These are phyloP conservation scores for Palythoa caribaeorum DNA, from an alignment of 92 coral and sea anemone genomes.

Conservation along the genomic window DNA sequence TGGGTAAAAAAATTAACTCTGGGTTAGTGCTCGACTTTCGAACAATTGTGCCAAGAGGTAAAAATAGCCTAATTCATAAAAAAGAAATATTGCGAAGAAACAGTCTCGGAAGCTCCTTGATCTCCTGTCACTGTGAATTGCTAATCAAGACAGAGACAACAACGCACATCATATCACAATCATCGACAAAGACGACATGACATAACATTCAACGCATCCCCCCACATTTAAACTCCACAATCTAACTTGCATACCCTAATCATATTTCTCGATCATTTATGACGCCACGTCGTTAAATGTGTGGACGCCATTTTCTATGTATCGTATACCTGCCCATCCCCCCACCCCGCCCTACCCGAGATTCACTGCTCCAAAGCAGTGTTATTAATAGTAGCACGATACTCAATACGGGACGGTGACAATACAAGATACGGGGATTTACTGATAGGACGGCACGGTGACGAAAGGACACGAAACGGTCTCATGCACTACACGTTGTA, in stretches of 20 bases:
- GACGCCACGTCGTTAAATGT: neutral
- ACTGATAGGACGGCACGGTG: slow-evolving; percentile 48
- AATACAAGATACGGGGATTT: slow-evolving; percentile 43
- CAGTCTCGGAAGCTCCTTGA: neutral
- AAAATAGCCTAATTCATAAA: too few relatives aligned
- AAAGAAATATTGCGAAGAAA: too few relatives aligned
- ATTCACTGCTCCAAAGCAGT: slow-evolving; percentile 34
- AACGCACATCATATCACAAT: slow-evolving; percentile 46
- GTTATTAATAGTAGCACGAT: slow-evolving; percentile 13
- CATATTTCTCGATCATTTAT: slow-evolving; percentile 28
- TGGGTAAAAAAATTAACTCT: too few relatives aligned
- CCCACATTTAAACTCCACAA: slow-evolving; percentile 29
- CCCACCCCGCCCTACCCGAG: slow-evolving; percentile 27
- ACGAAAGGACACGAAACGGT: slow-evolving; percentile 41
- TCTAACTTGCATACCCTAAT: slow-evolving; percentile 28
- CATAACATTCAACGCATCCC: slow-evolving; percentile 43
- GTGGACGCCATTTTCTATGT: slow-evolving; percentile 2
- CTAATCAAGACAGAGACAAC: neutral
- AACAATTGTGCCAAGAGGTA: too few relatives aligned
- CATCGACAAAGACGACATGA: slow-evolving; percentile 48
- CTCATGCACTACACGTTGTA: slow-evolving; percentile 28
- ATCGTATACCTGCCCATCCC: slow-evolving; percentile 14
- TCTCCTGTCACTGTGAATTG: neutral
- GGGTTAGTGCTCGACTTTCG: too few relatives aligned
- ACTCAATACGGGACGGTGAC: slow-evolving; percentile 47